Evolutionary conservation across 1,140 invertebrate genomes (phyloP).

Genomic region (Dendrolimus punctatus): DNA sequence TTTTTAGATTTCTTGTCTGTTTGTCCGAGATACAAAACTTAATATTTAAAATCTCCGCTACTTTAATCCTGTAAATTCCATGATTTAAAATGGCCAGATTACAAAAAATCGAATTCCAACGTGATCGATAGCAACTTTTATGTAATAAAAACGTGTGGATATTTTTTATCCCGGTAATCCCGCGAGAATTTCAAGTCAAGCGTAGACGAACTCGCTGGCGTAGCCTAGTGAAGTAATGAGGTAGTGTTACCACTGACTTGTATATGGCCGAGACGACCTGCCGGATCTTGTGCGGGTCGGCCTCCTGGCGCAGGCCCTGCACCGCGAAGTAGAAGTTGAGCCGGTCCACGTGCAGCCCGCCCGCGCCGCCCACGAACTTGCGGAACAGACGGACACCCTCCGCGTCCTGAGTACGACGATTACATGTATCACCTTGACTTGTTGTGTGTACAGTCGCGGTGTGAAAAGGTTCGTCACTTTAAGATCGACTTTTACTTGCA

Average conservation of each 20-base stretch:
- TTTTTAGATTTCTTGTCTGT: too few relatives aligned
- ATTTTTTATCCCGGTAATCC: too few relatives aligned
- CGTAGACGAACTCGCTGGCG: background rate
- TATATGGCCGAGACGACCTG: conserved; percentile 88
- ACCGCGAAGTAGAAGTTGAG: conserved; percentile 95
- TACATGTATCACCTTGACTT: background rate
- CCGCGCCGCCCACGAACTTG: conserved; percentile 86
- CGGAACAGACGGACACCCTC: conserved; percentile 90
- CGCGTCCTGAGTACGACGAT: conserved; percentile 74
- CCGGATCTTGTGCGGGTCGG: conserved; percentile 79
- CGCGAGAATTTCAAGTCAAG: too few relatives aligned
- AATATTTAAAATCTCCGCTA: too few relatives aligned
- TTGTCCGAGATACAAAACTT: too few relatives aligned
- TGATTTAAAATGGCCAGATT: too few relatives aligned
- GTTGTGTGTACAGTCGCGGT: background rate
- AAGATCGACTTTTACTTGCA: too few relatives aligned
- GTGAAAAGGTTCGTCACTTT: too few relatives aligned
- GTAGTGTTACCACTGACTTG: conserved; percentile 70
- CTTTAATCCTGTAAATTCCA: too few relatives aligned
- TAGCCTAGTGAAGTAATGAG: background rate
- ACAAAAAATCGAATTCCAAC: too few relatives aligned
- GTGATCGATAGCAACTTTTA: too few relatives aligned
- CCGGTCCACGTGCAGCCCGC: conserved; percentile 81
- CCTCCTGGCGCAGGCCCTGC: conserved; percentile 88
- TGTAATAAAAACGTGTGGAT: too few relatives aligned